Percentiles rank a stretch among this genome's conserved stretches.
Conservation (phyloP, 2,113 vertebrate species). For the Neopipo cinnamomea region DNA sequence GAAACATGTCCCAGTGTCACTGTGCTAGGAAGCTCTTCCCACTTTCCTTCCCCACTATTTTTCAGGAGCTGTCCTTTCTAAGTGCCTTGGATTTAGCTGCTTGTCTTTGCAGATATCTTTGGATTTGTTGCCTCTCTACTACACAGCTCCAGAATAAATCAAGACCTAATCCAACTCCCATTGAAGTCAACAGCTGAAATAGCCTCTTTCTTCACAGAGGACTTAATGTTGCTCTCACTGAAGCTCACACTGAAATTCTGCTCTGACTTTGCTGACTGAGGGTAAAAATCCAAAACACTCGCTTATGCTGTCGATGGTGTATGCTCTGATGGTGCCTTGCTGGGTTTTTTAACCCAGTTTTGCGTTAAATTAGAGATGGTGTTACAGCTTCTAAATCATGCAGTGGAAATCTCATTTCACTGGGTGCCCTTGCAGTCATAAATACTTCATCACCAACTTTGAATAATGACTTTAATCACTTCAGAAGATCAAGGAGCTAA, state of each 20-base stretch:
- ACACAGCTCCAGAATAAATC: not conserved
- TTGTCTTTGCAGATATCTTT: not conserved
- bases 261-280: not conserved
- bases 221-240: not conserved
- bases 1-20: rapidly evolving
- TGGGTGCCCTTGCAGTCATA: not conserved
- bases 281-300: not conserved
- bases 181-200: not conserved
- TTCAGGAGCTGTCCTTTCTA: not conserved
- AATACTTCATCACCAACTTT: not conserved
- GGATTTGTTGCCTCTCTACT: not conserved
- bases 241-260: not conserved
- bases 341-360: not conserved
- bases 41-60: not conserved
- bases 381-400: not conserved
- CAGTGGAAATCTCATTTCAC: not conserved
- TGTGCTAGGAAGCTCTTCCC: not conserved
- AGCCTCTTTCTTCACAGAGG: not conserved
- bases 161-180: not conserved
- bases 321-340: rapidly evolving
- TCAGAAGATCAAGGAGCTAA: not conserved
- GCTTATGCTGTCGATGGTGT: not conserved
- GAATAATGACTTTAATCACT: not conserved
- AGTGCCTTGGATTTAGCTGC: not conserved
- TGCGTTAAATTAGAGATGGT: not conserved